A percentile compares a stretch with the other conserved stretches of the same genome.
Evolutionary conservation across 2,888 invertebrate species (phyloP).

Genomic region (Magallana nippona): DNA sequence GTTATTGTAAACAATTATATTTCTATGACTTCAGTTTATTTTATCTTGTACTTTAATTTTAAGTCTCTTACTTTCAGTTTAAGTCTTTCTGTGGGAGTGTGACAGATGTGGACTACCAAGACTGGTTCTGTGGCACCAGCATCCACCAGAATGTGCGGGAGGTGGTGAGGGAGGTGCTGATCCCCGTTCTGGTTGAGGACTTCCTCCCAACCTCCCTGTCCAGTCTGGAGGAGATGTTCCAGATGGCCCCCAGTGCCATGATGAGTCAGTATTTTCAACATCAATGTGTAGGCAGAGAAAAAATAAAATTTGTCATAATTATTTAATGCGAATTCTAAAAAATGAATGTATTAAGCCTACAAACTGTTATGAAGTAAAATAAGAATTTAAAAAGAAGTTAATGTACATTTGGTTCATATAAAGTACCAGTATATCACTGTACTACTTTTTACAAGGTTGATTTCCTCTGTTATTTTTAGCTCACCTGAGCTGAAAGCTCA

Average conservation of each 20-base stretch:
- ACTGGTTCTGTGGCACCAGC: slow-evolving; percentile 79
- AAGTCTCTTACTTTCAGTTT: slow-evolving; percentile 36
- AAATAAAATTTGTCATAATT: background rate
- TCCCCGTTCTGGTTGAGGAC: slow-evolving; percentile 54
- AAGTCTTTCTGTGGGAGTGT: slow-evolving; percentile 65
- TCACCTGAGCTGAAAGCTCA: no score
- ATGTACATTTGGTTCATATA: no score
- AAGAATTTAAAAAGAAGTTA: no score
- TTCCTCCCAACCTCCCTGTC: slow-evolving; percentile 43
- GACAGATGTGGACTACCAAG: slow-evolving; percentile 76
- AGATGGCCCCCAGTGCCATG: slow-evolving; percentile 69
- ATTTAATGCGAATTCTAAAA: background rate
- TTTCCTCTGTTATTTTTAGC: no score
- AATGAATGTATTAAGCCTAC: background rate
- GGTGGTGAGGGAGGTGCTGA: slow-evolving; percentile 69
- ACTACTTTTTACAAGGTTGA: no score
- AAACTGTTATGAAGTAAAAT: no score
- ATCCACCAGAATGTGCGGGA: slow-evolving; percentile 74
- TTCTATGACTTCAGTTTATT: background rate
- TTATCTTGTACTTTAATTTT: background rate
- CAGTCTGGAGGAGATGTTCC: slow-evolving; percentile 73
- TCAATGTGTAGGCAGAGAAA: no score
- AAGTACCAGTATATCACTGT: no score
- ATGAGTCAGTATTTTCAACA: slow-evolving; percentile 61
- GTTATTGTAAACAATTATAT: no score